Evolutionary conservation across 23 tunicate genomes (phyloP), one percentile per base, ranked within the genome.

Genomic region (Botrylloides violaceus): DNA sequence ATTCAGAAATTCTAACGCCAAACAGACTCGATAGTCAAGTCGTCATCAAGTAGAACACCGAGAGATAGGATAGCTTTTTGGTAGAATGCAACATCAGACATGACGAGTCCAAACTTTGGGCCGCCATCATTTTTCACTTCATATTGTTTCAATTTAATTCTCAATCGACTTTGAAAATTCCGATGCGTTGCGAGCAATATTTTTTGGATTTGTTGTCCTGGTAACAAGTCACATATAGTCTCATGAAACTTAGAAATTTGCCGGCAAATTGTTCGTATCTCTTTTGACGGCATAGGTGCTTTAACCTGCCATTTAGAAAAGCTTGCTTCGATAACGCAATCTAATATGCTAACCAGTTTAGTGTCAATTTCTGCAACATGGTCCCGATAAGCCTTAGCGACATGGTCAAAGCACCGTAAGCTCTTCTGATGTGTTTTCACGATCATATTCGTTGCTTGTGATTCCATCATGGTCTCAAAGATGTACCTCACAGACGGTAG

Each of bases 231-330:
- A 15, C 64, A 34, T 29, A 87, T 79, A 23, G 81, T 87, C 31
- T 87, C 95, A 47, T 87, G 85, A 56, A 88, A 75, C 61, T 88
- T 88, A 26, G 66, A 58, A 9, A 88, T 66, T 60, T 88, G 96
- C 24, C 81, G 73, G 65, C 84, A 82, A 38, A 88, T 74, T 3
- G 36, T 72, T 24, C 88, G 66, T 34, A 88, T 66, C 9, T 71
- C 73, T 1, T 77, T 24, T 5, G 96, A 88, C 4, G 96, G 96
- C 30, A 88, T 77, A 0, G 96, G 96, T 19, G 96, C 96, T 55
- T 88, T 88, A 34, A 82, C 96, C 33, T 88, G 79, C 96, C 88
- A 88, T 57, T 78, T 88, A 26, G 77, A 20, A 6, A 88, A 71
- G 20, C 82, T 64, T 5, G 76, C 71, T 26, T 73, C 89, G 22